A percentile compares a stretch with the other conserved stretches of the same genome.
phyloP scores from a whole-genome alignment of 2,888 invertebrate genomes.

The Drosophila flavopinicola region DNA sequence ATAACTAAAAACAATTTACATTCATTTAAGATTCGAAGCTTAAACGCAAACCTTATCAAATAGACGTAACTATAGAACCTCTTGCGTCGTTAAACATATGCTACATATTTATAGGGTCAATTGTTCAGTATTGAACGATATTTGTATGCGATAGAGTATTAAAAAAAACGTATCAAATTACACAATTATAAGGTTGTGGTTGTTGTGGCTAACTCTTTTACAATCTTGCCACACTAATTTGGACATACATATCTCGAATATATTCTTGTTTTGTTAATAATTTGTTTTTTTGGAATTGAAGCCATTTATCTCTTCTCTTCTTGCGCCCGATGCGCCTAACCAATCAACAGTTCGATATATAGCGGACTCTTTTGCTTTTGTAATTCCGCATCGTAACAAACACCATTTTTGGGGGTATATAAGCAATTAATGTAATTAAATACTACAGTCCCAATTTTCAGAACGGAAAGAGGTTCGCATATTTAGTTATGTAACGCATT shows the following conservation, averaged over 20 bases:
- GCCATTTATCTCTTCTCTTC: conserved; percentile 53
- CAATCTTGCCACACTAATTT: conserved; percentile 16
- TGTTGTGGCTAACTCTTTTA: conserved; percentile 24
- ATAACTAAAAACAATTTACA: conserved; percentile 74
- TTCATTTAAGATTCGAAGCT: conserved; percentile 59
- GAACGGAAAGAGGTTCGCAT: conserved; percentile 46
- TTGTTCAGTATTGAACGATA: conserved; percentile 42
- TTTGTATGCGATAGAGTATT: conserved; percentile 14
- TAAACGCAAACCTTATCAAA: conserved; percentile 67
- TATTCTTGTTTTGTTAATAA: conserved; percentile 26
- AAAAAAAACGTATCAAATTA: conserved; percentile 22
- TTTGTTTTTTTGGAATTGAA: conserved; percentile 69
- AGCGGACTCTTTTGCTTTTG: conserved; percentile 22
- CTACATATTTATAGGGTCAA: conserved; percentile 40
- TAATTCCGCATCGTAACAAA: conserved; percentile 46
- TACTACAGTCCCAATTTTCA: conserved; percentile 65
- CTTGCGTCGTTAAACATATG: conserved; percentile 61
- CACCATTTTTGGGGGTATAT: conserved; percentile 60
- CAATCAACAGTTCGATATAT: conserved; percentile 16
- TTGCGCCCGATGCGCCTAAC: conserved; percentile 39
- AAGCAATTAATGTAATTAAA: conserved; percentile 67
- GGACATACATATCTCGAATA: conserved; percentile 67
- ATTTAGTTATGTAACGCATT: conserved; percentile 29
- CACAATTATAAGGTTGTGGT: conserved; percentile 17
- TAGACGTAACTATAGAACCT: conserved; percentile 75